Evolutionary conservation across 2,113 vertebrate genomes (phyloP).

Genomic region (Copsychus sechellarum): DNA sequence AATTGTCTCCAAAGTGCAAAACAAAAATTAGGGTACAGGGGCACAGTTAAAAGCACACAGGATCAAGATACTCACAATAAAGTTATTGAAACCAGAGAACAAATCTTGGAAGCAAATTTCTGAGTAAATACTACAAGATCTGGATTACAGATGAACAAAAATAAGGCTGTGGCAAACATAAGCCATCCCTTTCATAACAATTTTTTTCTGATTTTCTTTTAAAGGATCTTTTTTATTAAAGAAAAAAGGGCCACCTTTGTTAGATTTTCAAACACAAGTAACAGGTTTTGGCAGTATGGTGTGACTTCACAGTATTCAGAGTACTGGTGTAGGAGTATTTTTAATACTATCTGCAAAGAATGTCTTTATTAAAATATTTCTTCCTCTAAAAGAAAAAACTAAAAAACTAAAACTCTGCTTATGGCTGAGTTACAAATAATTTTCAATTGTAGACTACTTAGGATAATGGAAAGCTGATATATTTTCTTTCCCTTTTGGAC

Average conservation of each 20-base stretch:
- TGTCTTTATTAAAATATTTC: background rate
- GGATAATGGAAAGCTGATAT: background rate
- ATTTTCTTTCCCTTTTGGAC: background rate
- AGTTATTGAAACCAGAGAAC: background rate
- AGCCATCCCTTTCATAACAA: background rate
- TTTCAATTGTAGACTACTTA: background rate
- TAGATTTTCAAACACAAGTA: background rate
- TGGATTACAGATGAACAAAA: background rate
- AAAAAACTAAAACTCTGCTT: no score
- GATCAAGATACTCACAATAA: background rate
- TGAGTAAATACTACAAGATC: background rate
- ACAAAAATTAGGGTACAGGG: slow-evolving; percentile 37
- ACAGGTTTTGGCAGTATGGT: background rate
- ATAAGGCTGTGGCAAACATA: background rate
- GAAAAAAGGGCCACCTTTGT: background rate
- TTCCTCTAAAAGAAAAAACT: background rate
- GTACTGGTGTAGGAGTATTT: background rate
- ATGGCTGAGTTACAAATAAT: background rate
- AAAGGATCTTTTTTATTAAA: background rate
- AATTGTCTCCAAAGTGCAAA: slow-evolving; percentile 16
- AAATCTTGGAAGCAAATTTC: background rate
- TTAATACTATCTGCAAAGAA: background rate
- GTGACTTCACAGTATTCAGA: background rate
- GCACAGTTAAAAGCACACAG: slow-evolving; percentile 9
- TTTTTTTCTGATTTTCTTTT: background rate